Evolutionary conservation across 2,797 vertebrate species (phyloP), one percentile per base, ranked within the genome.

Genomic region (Gila robusta): DNA sequence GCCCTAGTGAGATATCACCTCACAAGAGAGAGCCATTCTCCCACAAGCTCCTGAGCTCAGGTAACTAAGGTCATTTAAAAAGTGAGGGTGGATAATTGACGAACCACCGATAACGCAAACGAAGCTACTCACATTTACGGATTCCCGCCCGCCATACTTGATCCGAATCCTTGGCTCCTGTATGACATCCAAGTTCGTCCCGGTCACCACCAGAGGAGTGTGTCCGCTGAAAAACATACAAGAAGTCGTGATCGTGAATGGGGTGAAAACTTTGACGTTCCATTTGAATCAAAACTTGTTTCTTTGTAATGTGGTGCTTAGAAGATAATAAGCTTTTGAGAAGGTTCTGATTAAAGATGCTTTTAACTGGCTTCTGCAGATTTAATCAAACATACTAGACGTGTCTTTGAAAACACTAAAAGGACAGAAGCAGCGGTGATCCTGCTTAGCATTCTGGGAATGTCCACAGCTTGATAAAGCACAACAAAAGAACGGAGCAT

Each of bases 151-250:
- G 0, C 96, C 97, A 82, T 98, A 96, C 92, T 98, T 98, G 92
- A 99, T 96, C 1, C 98, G 96, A 90, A 99, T 96, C 92, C 97
- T 94, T 0, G 98, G 98, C 92, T 99, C 98, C 91, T 99, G 98
- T 88, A 99, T 96, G 92, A 98, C 96, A n/a, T 99, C 98, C 94
- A 99, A 94, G 87, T 99, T 99, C 93, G 97, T 98, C 88, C 98
- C 98, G 0, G 95, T 98, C 94, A 99, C 89, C 17, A 96, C 97
- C 93, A 99, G 93, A 9, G 98, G 97, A 0, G 98, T 99, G 95
- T 99, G 96, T 2, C 98, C 98, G 0, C 98, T 99, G 92, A 41
- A 56, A 89, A 71, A 32, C 76, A 80, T 59, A 87, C 78, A 82
- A 44, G 16, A 17, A 14, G 37, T 28, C 4, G 41, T 67, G 32